Evolutionary conservation across 2,113 vertebrate genomes (phyloP).

Genomic region (Sander vitreus): DNA sequence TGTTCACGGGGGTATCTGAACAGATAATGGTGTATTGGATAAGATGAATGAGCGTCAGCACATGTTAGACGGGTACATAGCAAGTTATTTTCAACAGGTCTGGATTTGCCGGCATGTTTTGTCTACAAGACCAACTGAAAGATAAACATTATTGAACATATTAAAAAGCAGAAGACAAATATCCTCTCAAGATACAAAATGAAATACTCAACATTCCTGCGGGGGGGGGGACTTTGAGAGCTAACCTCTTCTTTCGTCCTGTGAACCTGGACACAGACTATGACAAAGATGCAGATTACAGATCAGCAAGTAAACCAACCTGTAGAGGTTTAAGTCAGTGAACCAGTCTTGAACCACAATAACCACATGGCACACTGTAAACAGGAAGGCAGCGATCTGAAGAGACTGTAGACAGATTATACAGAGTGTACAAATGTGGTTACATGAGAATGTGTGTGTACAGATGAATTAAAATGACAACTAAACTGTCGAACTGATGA

Average conservation of each 20-base stretch:
- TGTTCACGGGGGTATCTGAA: neutral
- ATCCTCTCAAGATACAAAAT: conserved; percentile 56
- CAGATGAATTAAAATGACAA: neutral
- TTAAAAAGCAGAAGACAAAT: conserved; percentile 61
- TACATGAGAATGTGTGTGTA: neutral
- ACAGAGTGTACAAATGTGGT: neutral
- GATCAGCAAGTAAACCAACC: conserved; percentile 73
- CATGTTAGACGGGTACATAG: neutral
- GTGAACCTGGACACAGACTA: neutral
- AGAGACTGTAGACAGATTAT: conserved; percentile 84
- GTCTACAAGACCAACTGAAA: conserved; percentile 35
- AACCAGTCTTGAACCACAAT: conserved; percentile 95
- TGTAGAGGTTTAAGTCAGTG: conserved; percentile 92
- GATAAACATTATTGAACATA: conserved; percentile 35
- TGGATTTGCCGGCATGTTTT: conserved; percentile 16
- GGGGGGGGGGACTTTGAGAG: neutral
- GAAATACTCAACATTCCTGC: conserved; percentile 62
- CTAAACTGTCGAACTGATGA: neutral
- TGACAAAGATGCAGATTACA: neutral
- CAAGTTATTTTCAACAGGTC: neutral
- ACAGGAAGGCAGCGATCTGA: conserved; percentile 93
- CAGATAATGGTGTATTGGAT: neutral
- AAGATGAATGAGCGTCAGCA: neutral
- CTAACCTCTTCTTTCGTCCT: neutral
- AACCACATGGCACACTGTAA: conserved; percentile 93